Evolutionary conservation across 64 coral and sea anemone genomes (phyloP), one percentile per base, ranked within the genome.

Genomic region (Dendronephthya gigantea): DNA sequence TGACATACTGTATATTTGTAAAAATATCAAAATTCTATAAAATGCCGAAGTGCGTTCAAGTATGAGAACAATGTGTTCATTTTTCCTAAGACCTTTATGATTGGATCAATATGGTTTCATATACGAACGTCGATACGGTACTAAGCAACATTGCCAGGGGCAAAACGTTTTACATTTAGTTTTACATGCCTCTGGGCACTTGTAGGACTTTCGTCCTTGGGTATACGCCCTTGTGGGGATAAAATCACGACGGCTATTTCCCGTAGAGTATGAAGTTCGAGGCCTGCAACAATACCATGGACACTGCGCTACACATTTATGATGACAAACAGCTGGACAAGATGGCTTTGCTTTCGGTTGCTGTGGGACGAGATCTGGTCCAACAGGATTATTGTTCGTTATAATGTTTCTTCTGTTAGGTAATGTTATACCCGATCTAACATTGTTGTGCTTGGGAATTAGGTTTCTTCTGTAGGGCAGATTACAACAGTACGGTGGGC

Each of bases 401-500:
- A 45, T 45, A 13, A 27, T 62, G 55, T 62, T 62, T 22, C 25
- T 27, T 13, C 81, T 9, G 47, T 52, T 9, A 36, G 0, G 43
- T 83, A 40, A 33, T 45, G 47, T 37, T 47, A 69, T 79, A 65
- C 38, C 83, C 11, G 65, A 35, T 17, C 47, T 52, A 15, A 83
- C 87, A 23, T 62, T 0, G n/a, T 83, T 32, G 12, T 9, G 38
- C 25, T 15, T 88, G 9, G 17, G 36, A 23, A 62, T 22, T 2
- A 27, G 8, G 55, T 15, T 62, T 22, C 55, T 62, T 62, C 55
- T 62, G 55, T 62, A 27, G 5, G 55, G 55, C 55, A 62, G 29
- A 29, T 79, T 36, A 48, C 88, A 89, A 27, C 88, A 89, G n/a
- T 89, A 82, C 19, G 70, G 70, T 13, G 88, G 88, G 48, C 88